Evolutionary conservation across 2,797 vertebrate species (phyloP).

Genomic region (Rhinogobio ventralis): DNA sequence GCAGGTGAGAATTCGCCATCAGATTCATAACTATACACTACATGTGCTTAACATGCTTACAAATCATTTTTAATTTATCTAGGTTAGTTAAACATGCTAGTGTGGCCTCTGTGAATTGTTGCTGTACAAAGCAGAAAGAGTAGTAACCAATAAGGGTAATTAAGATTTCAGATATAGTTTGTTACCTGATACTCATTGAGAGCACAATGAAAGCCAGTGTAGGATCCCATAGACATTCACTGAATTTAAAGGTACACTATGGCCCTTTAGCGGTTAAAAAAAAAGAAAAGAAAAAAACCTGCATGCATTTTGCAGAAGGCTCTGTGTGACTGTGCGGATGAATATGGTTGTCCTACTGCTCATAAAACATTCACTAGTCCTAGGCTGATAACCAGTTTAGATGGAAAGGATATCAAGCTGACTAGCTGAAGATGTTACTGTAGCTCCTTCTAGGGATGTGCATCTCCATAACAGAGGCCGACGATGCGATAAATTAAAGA

Average conservation of each 20-base stretch:
- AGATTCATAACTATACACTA: neutral
- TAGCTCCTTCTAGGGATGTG: too few species aligned
- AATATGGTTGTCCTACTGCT: too few species aligned
- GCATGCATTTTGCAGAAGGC: neutral
- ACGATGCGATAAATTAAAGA: too few species aligned
- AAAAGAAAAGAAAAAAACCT: neutral
- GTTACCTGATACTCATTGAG: neutral
- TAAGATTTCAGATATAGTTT: neutral
- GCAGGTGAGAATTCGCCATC: slow-evolving; percentile 73
- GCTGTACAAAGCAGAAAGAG: neutral
- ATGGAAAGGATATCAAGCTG: neutral
- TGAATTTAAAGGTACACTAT: neutral
- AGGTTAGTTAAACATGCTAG: neutral
- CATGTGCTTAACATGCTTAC: neutral
- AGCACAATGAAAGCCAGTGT: neutral
- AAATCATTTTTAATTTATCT: neutral
- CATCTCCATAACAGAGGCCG: too few species aligned
- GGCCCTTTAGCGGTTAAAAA: neutral
- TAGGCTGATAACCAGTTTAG: too few species aligned
- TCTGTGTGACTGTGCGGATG: too few species aligned
- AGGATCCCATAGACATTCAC: neutral
- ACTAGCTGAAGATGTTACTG: neutral
- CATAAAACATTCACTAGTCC: too few species aligned
- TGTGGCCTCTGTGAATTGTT: neutral
- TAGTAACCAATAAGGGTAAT: neutral